phyloP scores from a whole-genome alignment of 1,140 invertebrate species.

The Calliopsis andreniformis region DNA sequence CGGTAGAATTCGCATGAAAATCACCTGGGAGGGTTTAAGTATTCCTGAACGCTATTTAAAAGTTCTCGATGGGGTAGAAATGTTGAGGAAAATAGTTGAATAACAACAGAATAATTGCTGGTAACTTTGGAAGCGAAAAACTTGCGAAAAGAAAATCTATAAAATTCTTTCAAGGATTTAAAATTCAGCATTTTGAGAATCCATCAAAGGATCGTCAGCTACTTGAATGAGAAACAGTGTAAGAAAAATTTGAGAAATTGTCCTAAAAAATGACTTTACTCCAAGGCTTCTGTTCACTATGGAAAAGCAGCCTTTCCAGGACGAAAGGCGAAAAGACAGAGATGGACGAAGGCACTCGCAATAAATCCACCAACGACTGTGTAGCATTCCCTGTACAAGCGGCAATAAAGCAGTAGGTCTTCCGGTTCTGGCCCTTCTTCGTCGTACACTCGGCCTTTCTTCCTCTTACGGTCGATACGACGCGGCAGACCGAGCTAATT shows the following conservation, averaged over 20 bases:
- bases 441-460: background rate
- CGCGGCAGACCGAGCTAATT: slow-evolving; percentile 61
- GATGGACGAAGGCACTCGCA: background rate
- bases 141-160: too few relatives aligned
- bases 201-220: background rate
- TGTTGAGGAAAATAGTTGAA: too few relatives aligned
- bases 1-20: background rate
- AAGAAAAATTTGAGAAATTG: background rate
- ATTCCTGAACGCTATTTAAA: too few relatives aligned
- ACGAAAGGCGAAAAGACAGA: slow-evolving; percentile 23
- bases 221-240: background rate
- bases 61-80: too few relatives aligned
- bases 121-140: too few relatives aligned
- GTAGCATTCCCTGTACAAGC: slow-evolving; percentile 15
- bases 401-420: slow-evolving; percentile 43
- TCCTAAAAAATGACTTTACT: too few relatives aligned
- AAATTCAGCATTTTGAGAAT: too few relatives aligned
- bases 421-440: slow-evolving; percentile 29
- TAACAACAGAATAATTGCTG: too few relatives aligned
- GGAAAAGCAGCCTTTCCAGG: background rate
- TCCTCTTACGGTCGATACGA: background rate
- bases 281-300: background rate
- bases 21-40: too few relatives aligned
- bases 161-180: too few relatives aligned
- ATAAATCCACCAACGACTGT: slow-evolving; percentile 28